phyloP scores from a whole-genome alignment of 2,797 vertebrate genomes.

The Crax fasciolata region DNA sequence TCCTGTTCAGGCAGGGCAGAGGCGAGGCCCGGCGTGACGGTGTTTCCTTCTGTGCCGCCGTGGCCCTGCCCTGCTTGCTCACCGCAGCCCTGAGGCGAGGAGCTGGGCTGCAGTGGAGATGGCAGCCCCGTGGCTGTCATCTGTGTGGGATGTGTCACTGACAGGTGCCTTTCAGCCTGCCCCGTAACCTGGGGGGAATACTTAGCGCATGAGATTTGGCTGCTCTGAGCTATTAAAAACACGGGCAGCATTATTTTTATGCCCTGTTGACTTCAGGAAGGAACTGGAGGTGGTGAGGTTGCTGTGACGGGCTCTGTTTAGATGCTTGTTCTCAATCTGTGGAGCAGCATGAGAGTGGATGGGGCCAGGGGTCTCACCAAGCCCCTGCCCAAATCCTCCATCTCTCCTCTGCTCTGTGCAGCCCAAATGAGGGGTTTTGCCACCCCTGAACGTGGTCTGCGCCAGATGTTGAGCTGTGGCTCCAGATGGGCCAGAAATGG shows the following conservation, averaged over 20 bases:
- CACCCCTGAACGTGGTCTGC: not conserved
- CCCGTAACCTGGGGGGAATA: not conserved
- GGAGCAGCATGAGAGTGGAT: not conserved
- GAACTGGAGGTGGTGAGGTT: not conserved
- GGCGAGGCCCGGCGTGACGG: constrained; percentile 32
- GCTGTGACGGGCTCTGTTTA: not conserved
- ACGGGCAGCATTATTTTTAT: not conserved
- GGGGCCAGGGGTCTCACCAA: not conserved
- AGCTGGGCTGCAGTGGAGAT: not conserved
- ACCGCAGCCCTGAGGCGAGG: not conserved
- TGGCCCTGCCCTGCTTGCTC: constrained; percentile 69
- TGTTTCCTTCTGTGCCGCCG: constrained; percentile 12
- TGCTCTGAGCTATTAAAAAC: not conserved
- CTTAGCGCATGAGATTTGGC: not conserved
- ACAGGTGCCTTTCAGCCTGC: not conserved
- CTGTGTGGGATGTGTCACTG: not conserved
- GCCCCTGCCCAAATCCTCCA: not conserved
- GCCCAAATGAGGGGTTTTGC: not conserved
- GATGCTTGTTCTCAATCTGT: not conserved
- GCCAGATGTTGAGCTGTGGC: no score
- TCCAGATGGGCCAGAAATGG: not conserved
- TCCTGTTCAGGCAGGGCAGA: not conserved
- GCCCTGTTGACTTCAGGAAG: not conserved
- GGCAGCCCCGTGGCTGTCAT: not conserved
- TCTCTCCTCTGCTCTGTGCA: not conserved